Evolutionary conservation across 2,797 vertebrate species (phyloP).

Genomic region (Mastacembelus armatus): DNA sequence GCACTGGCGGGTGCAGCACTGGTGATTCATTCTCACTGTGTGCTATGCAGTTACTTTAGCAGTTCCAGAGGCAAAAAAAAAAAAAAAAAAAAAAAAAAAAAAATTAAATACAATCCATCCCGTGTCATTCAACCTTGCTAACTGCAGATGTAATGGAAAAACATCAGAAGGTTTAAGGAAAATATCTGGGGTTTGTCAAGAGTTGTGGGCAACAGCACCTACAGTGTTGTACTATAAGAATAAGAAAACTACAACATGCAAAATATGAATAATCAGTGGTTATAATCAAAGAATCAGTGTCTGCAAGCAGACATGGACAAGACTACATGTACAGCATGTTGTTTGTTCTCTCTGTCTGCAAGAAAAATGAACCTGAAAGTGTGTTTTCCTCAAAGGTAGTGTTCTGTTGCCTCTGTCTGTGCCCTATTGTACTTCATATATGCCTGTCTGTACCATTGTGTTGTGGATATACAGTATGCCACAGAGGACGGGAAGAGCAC

Average conservation of each 20-base stretch:
- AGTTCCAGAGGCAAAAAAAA: slow-evolving; percentile 1
- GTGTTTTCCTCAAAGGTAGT: background rate
- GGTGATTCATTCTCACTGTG: slow-evolving; percentile 25
- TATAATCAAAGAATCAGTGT: background rate
- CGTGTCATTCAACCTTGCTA: too few relatives aligned
- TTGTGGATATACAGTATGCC: slow-evolving; percentile 37
- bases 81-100: slow-evolving; percentile 10
- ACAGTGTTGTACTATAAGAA: background rate
- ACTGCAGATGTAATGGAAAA: background rate
- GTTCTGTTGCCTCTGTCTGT: slow-evolving; percentile 16
- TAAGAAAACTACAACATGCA: background rate
- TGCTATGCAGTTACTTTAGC: background rate
- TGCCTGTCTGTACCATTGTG: slow-evolving; percentile 43
- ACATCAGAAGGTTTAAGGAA: background rate
- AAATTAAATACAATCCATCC: background rate
- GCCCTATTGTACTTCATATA: slow-evolving; percentile 26
- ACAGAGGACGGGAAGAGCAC: slow-evolving; percentile 44
- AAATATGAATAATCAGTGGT: background rate
- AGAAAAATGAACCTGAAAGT: slow-evolving; percentile 2
- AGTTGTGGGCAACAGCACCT: slow-evolving; percentile 3
- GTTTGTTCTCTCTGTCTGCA: too few relatives aligned
- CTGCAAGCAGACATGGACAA: background rate
- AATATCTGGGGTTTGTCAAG: background rate
- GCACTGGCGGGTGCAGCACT: background rate
- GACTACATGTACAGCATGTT: background rate